Evolutionary conservation across 2,797 vertebrate species (phyloP).

Genomic region (Bovichtus variegatus): DNA sequence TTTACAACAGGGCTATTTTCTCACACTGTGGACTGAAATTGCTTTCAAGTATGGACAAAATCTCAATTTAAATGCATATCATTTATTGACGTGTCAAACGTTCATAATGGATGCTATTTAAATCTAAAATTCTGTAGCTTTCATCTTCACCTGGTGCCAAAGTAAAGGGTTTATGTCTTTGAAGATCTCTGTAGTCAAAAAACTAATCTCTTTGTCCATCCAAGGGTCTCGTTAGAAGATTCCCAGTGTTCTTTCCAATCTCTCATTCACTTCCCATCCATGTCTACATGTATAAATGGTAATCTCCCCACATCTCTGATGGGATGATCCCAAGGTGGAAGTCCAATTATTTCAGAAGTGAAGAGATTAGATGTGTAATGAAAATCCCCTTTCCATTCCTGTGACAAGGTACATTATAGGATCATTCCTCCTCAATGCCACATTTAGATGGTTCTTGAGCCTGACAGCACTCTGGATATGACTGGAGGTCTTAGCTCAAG

Average conservation of each 20-base stretch:
- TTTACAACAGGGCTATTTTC: neutral
- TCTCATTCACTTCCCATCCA: slow-evolving; percentile 37
- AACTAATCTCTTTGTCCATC: slow-evolving; percentile 39
- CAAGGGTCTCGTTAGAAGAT: slow-evolving; percentile 25
- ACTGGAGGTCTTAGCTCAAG: slow-evolving; percentile 20
- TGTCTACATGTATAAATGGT: slow-evolving; percentile 32
- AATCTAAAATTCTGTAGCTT: neutral
- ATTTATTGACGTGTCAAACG: neutral
- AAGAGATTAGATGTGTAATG: slow-evolving; percentile 66
- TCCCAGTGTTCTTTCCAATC: slow-evolving; percentile 27
- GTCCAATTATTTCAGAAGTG: slow-evolving; percentile 66
- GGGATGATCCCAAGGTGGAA: slow-evolving; percentile 64
- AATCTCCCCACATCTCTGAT: slow-evolving; percentile 64
- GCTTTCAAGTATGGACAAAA: neutral
- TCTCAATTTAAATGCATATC: neutral
- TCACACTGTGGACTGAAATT: neutral
- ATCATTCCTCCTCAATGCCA: slow-evolving; percentile 54
- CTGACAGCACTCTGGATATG: neutral
- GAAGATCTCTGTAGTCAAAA: slow-evolving; percentile 4
- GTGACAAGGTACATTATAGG: slow-evolving; percentile 56
- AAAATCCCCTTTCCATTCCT: slow-evolving; percentile 57
- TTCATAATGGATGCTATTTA: neutral
- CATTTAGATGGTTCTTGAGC: slow-evolving; percentile 46
- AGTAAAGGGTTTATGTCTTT: slow-evolving; percentile 1
- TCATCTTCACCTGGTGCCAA: neutral